phyloP scores from a whole-genome alignment of 1,140 invertebrate genomes.

The Armadillidium nasatum region DNA sequence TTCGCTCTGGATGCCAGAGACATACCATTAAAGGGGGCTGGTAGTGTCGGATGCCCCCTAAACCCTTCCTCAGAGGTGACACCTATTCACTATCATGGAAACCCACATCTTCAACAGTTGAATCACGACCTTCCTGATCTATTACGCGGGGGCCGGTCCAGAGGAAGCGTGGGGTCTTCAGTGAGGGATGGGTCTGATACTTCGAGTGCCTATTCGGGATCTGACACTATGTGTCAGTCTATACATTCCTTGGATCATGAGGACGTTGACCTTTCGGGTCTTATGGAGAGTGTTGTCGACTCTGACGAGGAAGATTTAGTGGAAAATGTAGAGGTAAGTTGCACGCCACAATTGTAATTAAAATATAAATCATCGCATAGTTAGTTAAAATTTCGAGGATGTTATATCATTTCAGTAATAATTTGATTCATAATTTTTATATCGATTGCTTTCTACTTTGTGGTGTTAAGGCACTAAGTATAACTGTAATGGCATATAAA shows the following conservation, averaged over 20 bases:
- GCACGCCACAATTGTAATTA: not conserved
- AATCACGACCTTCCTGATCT: conserved; percentile 27
- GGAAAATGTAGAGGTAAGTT: conserved; percentile 71
- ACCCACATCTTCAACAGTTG: conserved; percentile 20
- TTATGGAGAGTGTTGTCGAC: conserved; percentile 91
- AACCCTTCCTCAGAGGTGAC: not conserved
- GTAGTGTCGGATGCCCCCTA: not conserved
- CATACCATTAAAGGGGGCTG: not conserved
- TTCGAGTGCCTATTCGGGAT: conserved; percentile 89
- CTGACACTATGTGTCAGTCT: conserved; percentile 73
- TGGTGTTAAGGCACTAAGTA: too few relatives aligned
- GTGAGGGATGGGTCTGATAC: conserved; percentile 65
- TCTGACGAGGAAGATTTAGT: conserved; percentile 89
- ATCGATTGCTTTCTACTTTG: too few relatives aligned
- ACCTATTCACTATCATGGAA: conserved; percentile 12
- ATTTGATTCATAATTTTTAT: too few relatives aligned
- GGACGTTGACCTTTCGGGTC: conserved; percentile 84
- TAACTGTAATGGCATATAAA: too few relatives aligned
- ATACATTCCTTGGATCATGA: conserved; percentile 61
- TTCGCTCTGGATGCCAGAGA: not conserved
- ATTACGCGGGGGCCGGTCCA: conserved; percentile 34
- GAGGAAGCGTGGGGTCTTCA: conserved; percentile 38
- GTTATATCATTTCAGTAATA: too few relatives aligned
- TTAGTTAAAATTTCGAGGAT: too few relatives aligned
- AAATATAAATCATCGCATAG: too few relatives aligned